phyloP scores from a whole-genome alignment of 2,888 invertebrate species.

The Horisme vitalbata region DNA sequence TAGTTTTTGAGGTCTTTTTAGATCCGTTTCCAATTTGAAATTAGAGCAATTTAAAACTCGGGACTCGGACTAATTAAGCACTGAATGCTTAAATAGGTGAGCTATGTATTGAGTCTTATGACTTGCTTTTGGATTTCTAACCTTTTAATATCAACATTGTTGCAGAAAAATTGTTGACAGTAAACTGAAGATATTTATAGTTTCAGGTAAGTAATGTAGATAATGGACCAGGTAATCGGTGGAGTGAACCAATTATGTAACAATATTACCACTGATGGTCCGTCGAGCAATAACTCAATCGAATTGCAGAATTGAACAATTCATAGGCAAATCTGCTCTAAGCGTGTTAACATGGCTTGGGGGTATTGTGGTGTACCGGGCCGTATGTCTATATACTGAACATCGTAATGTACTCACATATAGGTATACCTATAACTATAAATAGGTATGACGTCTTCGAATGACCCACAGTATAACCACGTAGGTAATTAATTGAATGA shows the following conservation, averaged over 20 bases:
- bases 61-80: slow-evolving; percentile 18
- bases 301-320: slow-evolving; percentile 67
- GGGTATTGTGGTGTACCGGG: slow-evolving; percentile 69
- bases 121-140: slow-evolving; percentile 8
- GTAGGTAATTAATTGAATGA: slow-evolving; percentile 48
- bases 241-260: slow-evolving; percentile 45
- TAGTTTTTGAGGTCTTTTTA: slow-evolving; percentile 30
- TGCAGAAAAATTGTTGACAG: too few species aligned
- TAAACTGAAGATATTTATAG: slow-evolving; percentile 11
- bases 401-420: slow-evolving; percentile 37
- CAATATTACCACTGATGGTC: slow-evolving; percentile 51
- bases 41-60: slow-evolving; percentile 20
- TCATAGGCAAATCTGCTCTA: slow-evolving; percentile 75
- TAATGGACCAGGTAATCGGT: slow-evolving; percentile 38
- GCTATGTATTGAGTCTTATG: slow-evolving; percentile 12
- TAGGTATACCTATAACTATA: slow-evolving; percentile 23
- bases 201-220: background rate
- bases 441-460: slow-evolving; percentile 30
- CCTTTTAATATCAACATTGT: too few species aligned
- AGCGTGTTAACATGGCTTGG: slow-evolving; percentile 73
- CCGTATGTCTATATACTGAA: slow-evolving; percentile 46
- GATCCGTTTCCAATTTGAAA: slow-evolving; percentile 24
- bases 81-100: slow-evolving; percentile 14
- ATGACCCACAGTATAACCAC: slow-evolving; percentile 31
- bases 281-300: slow-evolving; percentile 61